Base-by-base conservation (phyloP, 2,113 vertebrate genomes). In the Reinhardtius hippoglossoides region DNA sequence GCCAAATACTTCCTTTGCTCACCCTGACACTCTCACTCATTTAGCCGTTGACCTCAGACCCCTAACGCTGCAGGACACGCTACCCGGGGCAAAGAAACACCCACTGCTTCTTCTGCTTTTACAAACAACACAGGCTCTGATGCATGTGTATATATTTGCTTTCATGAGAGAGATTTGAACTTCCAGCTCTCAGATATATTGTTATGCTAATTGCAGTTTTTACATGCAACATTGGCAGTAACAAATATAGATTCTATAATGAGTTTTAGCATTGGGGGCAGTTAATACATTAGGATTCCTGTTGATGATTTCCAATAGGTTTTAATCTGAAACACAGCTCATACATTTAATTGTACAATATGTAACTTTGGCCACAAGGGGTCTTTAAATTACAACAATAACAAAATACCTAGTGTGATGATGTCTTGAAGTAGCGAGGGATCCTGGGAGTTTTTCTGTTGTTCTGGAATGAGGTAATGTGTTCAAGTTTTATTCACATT, bases 1-100 rank as follows among this genome's bases (percentile, higher is more conserved):
- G 50, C 68, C 21, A 10, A 12, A 24, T 50, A 13, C 66, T 67
- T 52, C 24, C 50, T 13, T 20, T 35, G 12, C 59, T 76, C 68
- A 55, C 42, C 40, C 42, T 56, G 48, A 74, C 40, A 67, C 71
- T 35, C 76, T 79, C 55, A 56, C 52, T 69, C 70, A 9, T 52
- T 83, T 71, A 63, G 46, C 81, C 66, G 83, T 54, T 54, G 50
- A 9, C 50, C 50, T 74, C n/a, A 9, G 61, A 81, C 78, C 37
- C 46, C 63, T 73, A 66, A 64, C 26, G 46, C 46, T 75, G 59
- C 48, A 74, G 27, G 71, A 67, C 63, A 40, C 40, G 16, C 64
- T 63, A 55, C 60, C 9, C 48, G 15, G 65, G n/a, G 20, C 46
- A 40, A 26, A 12, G 7, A 54, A 72, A 56, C 54, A 61, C 44